Percentiles rank a stretch among this genome's conserved stretches.
Evolutionary conservation across 2,797 vertebrate genomes (phyloP).

Genomic region (Phrynocephalus vlangalii): DNA sequence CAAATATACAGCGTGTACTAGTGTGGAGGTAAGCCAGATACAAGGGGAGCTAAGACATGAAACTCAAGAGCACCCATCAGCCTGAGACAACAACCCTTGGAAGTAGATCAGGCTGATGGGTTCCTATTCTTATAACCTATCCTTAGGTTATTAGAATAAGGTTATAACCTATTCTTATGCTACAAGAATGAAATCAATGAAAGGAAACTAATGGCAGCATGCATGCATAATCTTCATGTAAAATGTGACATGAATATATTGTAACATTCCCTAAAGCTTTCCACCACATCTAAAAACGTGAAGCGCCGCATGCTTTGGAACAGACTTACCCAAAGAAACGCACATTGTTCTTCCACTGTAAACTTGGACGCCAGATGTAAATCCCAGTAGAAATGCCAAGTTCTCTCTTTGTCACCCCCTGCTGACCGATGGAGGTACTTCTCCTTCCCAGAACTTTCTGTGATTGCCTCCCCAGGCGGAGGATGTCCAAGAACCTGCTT

Average conservation of each 20-base stretch:
- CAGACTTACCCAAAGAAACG: conserved; percentile 18
- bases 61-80: background rate
- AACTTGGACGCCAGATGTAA: background rate
- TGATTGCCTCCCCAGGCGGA: background rate
- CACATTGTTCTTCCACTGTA: background rate
- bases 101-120: no score
- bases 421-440: conserved; percentile 17
- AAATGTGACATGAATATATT: background rate
- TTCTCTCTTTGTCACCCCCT: conserved; percentile 23
- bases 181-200: background rate
- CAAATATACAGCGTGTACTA: background rate
- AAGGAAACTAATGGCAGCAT: background rate
- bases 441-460: background rate
- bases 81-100: no score
- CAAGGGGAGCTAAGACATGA: background rate
- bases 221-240: background rate
- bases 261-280: background rate
- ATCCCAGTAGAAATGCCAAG: background rate
- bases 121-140: no score
- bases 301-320: background rate
- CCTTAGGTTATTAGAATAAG: no score
- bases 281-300: background rate
- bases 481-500: background rate
- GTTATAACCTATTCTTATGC: no score
- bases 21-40: background rate